Evolutionary conservation across 2,888 invertebrate genomes (phyloP).

Genomic region (Cerastis rubricosa): DNA sequence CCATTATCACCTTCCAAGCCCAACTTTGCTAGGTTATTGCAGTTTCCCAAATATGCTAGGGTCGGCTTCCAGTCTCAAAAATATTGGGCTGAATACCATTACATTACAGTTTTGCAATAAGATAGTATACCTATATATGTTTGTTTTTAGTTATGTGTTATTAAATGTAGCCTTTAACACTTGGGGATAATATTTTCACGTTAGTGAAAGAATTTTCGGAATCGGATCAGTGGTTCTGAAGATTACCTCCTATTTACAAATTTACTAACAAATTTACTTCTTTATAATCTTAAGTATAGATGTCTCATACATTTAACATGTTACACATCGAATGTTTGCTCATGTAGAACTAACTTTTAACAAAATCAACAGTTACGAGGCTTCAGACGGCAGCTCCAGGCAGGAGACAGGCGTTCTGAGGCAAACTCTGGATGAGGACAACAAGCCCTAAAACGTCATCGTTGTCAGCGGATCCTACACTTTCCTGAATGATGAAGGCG

Average conservation of each 20-base stretch:
- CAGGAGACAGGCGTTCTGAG: slow-evolving; percentile 89
- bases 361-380: slow-evolving; percentile 39
- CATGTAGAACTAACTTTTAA: neutral
- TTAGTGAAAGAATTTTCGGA: no score
- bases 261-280: no score
- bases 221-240: no score
- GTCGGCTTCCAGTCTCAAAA: neutral
- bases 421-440: slow-evolving; percentile 88
- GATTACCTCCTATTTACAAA: no score
- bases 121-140: no score
- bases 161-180: no score
- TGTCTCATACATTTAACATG: no score
- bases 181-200: no score
- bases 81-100: neutral
- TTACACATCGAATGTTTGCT: neutral
- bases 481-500: slow-evolving; percentile 90
- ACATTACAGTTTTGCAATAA: neutral
- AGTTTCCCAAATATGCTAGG: neutral
- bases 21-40: neutral
- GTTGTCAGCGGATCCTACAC: slow-evolving; percentile 91
- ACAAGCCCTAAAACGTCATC: slow-evolving; percentile 90
- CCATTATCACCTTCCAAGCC: neutral
- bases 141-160: no score
- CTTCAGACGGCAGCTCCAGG: slow-evolving; percentile 82
- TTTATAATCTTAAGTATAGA: no score